These are phyloP conservation scores for Ophion ellenae DNA, from an alignment of 2,888 invertebrate species.

Conservation along the genomic window DNA sequence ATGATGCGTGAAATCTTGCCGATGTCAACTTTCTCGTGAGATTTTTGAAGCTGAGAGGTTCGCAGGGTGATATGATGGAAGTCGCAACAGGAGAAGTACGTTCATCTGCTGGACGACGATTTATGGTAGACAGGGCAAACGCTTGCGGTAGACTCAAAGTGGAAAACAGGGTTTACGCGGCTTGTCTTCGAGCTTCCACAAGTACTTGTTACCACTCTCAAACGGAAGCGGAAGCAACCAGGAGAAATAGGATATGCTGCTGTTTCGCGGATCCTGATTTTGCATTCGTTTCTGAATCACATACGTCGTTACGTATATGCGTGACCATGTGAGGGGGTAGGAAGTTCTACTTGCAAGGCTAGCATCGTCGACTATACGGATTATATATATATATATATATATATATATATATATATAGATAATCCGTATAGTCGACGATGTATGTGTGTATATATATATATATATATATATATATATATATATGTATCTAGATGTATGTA, in stretches of 20 bases:
- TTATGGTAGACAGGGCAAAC: constrained; percentile 52
- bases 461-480: neutral
- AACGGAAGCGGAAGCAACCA: constrained; percentile 30
- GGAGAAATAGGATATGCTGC: constrained; percentile 33
- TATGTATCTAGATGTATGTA: neutral
- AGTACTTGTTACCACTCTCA: constrained; percentile 46
- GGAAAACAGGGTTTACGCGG: constrained; percentile 54
- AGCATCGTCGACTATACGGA: constrained; percentile 25
- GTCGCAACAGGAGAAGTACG: constrained; percentile 44
- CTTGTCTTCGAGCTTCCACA: constrained; percentile 23
- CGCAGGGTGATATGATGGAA: constrained; percentile 10
- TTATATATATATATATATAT: neutral
- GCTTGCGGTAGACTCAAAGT: constrained; percentile 56
- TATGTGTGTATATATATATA: neutral
- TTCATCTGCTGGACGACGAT: constrained; percentile 60
- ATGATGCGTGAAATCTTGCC: constrained; percentile 28
- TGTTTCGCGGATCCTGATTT: constrained; percentile 51
- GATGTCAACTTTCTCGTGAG: constrained; percentile 50
- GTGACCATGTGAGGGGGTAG: neutral
- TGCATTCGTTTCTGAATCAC: constrained; percentile 52
- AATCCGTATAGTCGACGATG: too few species aligned
- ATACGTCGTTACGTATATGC: constrained; percentile 28
- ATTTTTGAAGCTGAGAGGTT: constrained; percentile 41
- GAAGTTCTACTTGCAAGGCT: constrained; percentile 20
- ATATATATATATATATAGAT: too few species aligned